Base-by-base conservation (phyloP, 2,113 vertebrate genomes). In the Neogale vison region DNA sequence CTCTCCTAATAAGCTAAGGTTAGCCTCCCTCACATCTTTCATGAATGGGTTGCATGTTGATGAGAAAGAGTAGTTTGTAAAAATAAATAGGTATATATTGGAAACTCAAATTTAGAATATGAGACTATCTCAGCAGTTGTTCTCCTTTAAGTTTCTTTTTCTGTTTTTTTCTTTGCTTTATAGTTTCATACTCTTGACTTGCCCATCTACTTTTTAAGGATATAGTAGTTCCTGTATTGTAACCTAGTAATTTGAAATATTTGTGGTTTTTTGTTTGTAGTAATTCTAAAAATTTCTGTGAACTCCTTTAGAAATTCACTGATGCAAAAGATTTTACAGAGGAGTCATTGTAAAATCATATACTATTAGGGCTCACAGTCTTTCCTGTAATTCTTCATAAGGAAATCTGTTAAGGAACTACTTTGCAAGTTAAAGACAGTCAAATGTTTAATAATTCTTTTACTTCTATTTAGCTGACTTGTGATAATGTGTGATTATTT, bases 391-490 rank as follows among this genome's bases (percentile, higher is more conserved):
- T 80, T 79, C 52, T 88, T 81, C 86, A 90, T 79, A 23, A 79
- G 92, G 93, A 97, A 95, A 95, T 80, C 23, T 85, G 84, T 50
- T 89, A 67, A 88, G 86, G 45, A 96, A 89, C 21, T 26, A 63
- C 61, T 95, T 85, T 86, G 31, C 59, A 94, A 76, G 36, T 93
- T 90, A 87, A 76, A 92, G 47, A 76, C 24, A 86, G 52, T 92
- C 31, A 93, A 69, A 61, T 11, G 61, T 95, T 83, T 81, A 10
- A 77, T 87, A 93, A 50, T 84, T 94, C 3, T 72, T 88, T 76
- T 55, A 84, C 63, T 95, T 4, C 47, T 93, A 2, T 91, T 91
- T 88, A 82, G 59, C 74, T 87, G 21, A 77, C 17, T 81, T 96
- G 24, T 57, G 45, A 80, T 4, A 45, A 12, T 59, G 6, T 71